These are phyloP conservation scores for Lysandra bellargus DNA, from an alignment of 2,888 invertebrate species.

Conservation along the genomic window DNA sequence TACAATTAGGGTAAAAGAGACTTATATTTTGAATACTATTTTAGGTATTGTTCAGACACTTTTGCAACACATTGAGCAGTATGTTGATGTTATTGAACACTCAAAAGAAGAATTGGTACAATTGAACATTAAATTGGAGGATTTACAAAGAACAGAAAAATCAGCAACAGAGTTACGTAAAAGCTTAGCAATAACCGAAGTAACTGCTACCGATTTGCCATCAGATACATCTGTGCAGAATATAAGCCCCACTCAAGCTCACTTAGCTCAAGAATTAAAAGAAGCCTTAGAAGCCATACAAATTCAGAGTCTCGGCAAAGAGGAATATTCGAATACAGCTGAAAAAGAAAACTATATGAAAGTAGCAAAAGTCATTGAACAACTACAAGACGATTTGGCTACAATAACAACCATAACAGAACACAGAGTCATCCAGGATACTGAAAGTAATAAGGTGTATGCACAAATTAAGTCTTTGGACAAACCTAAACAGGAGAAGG, in stretches of 20 bases:
- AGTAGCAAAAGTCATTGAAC: not conserved
- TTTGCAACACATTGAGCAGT: constrained; percentile 59
- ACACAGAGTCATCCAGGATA: too few species aligned
- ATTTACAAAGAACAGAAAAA: constrained; percentile 54
- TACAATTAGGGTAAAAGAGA: not conserved
- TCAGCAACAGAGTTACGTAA: constrained; percentile 58
- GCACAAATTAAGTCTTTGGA: too few species aligned
- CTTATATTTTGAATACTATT: not conserved
- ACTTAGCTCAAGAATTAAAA: constrained; percentile 55
- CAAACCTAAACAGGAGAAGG: too few species aligned
- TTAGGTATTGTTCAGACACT: constrained; percentile 46
- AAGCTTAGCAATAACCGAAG: constrained; percentile 46
- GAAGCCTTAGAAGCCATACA: constrained; percentile 54
- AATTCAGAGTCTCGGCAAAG: constrained; percentile 52
- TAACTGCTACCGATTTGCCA: constrained; percentile 36
- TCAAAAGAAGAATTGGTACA: constrained; percentile 58
- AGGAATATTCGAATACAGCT: constrained; percentile 47
- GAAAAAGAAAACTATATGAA: constrained; percentile 36
- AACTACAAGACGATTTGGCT: not conserved
- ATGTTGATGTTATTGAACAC: constrained; percentile 61
- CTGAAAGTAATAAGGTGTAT: too few species aligned
- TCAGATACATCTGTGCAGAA: constrained; percentile 37
- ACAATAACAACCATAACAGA: too few species aligned
- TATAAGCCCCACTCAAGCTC: constrained; percentile 45
- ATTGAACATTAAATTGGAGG: constrained; percentile 51